Evolutionary conservation across 2,888 invertebrate genomes (phyloP), one percentile per base, ranked within the genome.

Genomic region (Minunthozetes semirufus): DNA sequence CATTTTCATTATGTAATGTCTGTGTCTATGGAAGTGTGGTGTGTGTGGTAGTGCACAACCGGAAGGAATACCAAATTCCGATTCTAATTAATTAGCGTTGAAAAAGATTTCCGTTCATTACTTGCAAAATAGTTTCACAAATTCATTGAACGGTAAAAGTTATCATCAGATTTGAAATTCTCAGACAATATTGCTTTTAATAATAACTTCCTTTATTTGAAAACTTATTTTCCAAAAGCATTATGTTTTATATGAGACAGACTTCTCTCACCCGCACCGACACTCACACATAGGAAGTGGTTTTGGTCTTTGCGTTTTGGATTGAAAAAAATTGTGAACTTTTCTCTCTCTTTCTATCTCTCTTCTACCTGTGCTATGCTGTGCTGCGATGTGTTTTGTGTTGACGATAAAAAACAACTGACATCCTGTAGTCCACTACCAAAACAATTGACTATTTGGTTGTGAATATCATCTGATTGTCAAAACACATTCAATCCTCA

Each of bases 151-250:
- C 53, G 22, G 53, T 53, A 53, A 53, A 53, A 53, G 15, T 53
- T 5, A 53, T 53, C 53, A 53, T 53, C 53, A 19, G 22, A 53
- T 53, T 53, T n/a, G 22, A 53, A 48, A 48, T 48, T 53, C 53
- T 4, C 53, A 53, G 22, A 53, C 53, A 53, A 53, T 48, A 48
- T 53, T n/a, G n/a, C 53, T 53, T 53, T 53, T 15, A 48, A 48
- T 48, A 53, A 53, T 53, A n/a, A 53, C 53, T 53, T 53, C 53
- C 53, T 53, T 53, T 53, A 53, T 53, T 19, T n/a, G n/a, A 53
- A 53, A 53, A 53, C 22, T 19, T 22, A 53, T 53, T 19, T n/a
- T n/a, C n/a, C n/a, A n/a, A n/a, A n/a, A n/a, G 5, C 53, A 53
- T 19, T 19, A 53, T 53, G 53, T 53, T 53, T 53, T 53, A 22